Evolutionary conservation across 2,113 vertebrate genomes (phyloP).

Genomic region (Actinemys pallida): DNA sequence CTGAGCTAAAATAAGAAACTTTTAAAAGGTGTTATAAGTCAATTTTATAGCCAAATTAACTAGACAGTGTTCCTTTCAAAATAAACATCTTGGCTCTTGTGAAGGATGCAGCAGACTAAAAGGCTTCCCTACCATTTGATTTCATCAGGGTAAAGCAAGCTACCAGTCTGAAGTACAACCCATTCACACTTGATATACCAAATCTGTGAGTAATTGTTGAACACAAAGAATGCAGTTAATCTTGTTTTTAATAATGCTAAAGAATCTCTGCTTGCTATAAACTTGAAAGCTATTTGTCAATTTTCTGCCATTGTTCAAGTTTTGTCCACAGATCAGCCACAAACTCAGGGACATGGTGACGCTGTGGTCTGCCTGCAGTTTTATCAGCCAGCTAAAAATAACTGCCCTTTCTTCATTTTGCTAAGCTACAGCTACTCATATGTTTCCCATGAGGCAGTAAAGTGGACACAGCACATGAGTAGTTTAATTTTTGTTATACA

Average conservation of each 20-base stretch:
- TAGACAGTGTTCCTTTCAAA: background rate
- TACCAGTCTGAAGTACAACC: background rate
- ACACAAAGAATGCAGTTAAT: background rate
- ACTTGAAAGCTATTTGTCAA: slow-evolving; percentile 1
- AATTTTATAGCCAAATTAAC: background rate
- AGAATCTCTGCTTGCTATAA: slow-evolving; percentile 30
- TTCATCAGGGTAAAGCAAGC: background rate
- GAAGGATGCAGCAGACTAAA: background rate
- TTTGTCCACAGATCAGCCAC: slow-evolving; percentile 24
- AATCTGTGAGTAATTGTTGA: slow-evolving; percentile 17
- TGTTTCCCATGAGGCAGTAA: background rate
- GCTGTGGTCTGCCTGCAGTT: background rate
- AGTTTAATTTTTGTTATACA: background rate
- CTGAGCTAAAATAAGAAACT: slow-evolving; percentile 19
- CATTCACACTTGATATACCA: background rate
- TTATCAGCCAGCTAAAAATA: slow-evolving; percentile 56
- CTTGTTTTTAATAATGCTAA: slow-evolving; percentile 40
- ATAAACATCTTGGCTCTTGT: background rate
- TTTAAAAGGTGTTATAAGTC: background rate
- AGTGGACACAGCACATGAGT: background rate
- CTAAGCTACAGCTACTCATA: background rate
- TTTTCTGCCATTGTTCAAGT: slow-evolving; percentile 14
- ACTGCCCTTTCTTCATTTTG: fast-evolving
- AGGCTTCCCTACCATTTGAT: background rate
- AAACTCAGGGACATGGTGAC: background rate